phyloP scores from a whole-genome alignment of 1,140 invertebrate genomes.

The Panulirus ornatus region DNA sequence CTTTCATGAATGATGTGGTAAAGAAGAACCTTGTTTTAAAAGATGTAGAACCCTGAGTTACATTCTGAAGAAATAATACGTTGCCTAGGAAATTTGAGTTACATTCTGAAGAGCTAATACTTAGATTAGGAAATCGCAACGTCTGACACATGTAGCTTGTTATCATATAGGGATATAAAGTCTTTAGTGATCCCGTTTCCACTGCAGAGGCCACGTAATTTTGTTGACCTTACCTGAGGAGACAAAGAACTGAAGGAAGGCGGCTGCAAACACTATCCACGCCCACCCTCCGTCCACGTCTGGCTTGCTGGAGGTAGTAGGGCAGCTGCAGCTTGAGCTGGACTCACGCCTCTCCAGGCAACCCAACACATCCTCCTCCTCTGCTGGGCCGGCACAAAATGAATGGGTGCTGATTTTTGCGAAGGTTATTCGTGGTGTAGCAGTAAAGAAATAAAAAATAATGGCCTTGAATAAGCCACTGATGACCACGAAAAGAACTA shows the following conservation, averaged over 20 bases:
- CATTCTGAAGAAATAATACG: too few species aligned
- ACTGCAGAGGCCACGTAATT: not conserved
- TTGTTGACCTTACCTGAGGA: conserved; percentile 36
- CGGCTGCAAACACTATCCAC: conserved; percentile 59
- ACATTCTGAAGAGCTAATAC: too few species aligned
- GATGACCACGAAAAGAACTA: too few species aligned
- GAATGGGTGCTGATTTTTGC: not conserved
- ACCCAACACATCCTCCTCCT: not conserved
- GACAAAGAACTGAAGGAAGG: conserved; percentile 54
- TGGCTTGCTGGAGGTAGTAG: conserved; percentile 20
- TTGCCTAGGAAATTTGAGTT: not conserved
- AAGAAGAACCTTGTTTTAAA: too few species aligned
- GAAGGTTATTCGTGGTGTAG: too few species aligned
- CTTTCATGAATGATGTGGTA: too few species aligned
- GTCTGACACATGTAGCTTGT: too few species aligned
- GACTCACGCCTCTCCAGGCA: not conserved
- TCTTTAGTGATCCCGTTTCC: not conserved
- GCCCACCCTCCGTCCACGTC: conserved; percentile 66
- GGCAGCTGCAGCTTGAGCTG: not conserved
- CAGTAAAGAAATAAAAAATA: too few species aligned
- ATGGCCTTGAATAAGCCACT: too few species aligned
- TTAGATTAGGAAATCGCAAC: too few species aligned
- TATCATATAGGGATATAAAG: too few species aligned
- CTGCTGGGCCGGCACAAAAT: not conserved
- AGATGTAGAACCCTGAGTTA: too few species aligned